Evolutionary conservation across 2,888 invertebrate genomes (phyloP), one percentile per base, ranked within the genome.

Genomic region (Leptopilina myrica): DNA sequence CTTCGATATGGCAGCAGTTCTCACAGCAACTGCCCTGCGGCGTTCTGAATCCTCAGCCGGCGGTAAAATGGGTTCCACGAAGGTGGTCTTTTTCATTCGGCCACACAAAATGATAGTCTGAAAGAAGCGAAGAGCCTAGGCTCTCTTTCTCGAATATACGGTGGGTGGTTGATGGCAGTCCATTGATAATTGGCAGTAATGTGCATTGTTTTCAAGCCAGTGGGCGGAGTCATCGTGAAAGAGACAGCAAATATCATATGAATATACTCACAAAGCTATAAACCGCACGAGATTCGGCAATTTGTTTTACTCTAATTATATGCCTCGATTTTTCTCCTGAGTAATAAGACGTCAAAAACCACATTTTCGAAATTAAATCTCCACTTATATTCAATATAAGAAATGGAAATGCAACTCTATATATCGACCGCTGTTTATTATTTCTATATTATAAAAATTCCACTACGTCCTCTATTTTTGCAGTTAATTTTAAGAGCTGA

Each of bases 61-160:
- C 85, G 86, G 86, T 86, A 88, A 88, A 88, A 87, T 87, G 87
- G 87, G 85, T 86, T 89, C 88, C 86, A 89, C 88, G 88, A 89
- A 88, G 88, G 88, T 89, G 88, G 88, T 89, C 88, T 86, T 88
- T 86, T 84, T 86, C 86, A 84, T 86, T 87, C 84, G 88, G 87
- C 88, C 88, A 89, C 88, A 89, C 88, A 89, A 86, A 88, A 88
- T 88, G 88, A 88, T 88, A 87, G 88, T 86, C 84, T 85, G 82
- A 81, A 80, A 83, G 73, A 80, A 77, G 81, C 82, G 82, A 82
- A 83, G 81, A 49, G 49, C 46, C 7, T 83, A 84, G 33, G 33
- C 43, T 83, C 82, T 81, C 82, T 83, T 82, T 81, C 79, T 83
- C 81, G 81, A 82, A 81, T 84, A 82, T 82, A 83, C 85, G 85